Evolutionary conservation across 1,140 invertebrate species (phyloP), one percentile per base, ranked within the genome.

Genomic region (Gryon sp.): DNA sequence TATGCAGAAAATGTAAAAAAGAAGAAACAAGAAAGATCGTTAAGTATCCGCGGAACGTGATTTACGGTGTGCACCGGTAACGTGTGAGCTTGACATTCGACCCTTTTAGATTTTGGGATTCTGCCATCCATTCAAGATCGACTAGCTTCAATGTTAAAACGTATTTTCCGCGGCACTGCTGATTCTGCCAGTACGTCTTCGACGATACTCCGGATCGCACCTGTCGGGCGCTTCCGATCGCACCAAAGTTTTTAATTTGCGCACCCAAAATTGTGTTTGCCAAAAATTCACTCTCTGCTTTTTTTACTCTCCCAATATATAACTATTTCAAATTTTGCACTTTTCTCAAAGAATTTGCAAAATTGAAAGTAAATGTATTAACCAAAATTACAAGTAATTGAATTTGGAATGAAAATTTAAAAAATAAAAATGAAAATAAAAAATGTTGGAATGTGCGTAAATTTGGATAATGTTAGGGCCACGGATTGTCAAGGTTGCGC

Each of bases 11-110:
- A n/a, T n/a, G n/a, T n/a, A n/a, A n/a, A n/a, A n/a, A n/a, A n/a
- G n/a, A n/a, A n/a, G n/a, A n/a, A n/a, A n/a, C n/a, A n/a, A n/a
- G 16, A 24, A 24, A 38, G 26, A 40, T 38, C 18, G 50, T 40
- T 48, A 22, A 55, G 40, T 28, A 59, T 22, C 38, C 46, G 52
- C 26, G 32, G 24, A 57, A 46, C 68, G 28, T 60, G 62, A 69
- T 74, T 75, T 75, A 75, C 65, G 70, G 68, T 57, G 59, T 72
- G 30, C 60, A 55, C 66, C 46, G 48, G 40, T 57, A 50, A 63
- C 65, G 74, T 65, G 77, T 84, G 82, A 87, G 83, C 81, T 87
- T 88, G 86, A 88, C 85, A 87, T 88, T 88, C 83, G 82, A 86
- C 79, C 79, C 81, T 82, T 87, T 85, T 85, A 86, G 83, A 86